phyloP scores from a whole-genome alignment of 2,797 vertebrate genomes.

The Fistularia commersonii region DNA sequence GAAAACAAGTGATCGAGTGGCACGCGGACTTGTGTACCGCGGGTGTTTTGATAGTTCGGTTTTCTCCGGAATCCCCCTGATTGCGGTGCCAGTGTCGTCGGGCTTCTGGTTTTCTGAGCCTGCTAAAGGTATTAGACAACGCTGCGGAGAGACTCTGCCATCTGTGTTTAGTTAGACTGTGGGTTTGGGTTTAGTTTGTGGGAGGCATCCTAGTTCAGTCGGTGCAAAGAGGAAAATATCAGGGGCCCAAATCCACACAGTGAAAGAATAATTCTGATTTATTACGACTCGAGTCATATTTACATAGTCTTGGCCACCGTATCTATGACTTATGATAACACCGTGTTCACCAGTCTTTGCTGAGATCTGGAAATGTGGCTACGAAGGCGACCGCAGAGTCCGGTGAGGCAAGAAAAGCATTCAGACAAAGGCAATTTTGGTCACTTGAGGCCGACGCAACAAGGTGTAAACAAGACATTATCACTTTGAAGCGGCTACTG shows the following conservation, averaged over 20 bases:
- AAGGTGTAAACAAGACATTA: no score
- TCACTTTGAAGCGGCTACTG: no score
- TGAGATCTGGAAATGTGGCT: slow-evolving; percentile 22
- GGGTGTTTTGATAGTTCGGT: slow-evolving; percentile 16
- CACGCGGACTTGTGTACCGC: neutral
- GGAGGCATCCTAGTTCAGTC: slow-evolving; percentile 39
- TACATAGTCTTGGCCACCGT: slow-evolving; percentile 22
- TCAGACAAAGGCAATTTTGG: no score
- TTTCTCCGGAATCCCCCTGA: slow-evolving; percentile 11
- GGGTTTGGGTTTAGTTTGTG: slow-evolving; percentile 34
- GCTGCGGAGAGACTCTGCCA: slow-evolving; percentile 40
- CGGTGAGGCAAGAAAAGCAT: neutral
- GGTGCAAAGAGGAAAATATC: slow-evolving; percentile 22
- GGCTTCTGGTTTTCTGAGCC: slow-evolving; percentile 10
- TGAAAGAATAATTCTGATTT: slow-evolving; percentile 41
- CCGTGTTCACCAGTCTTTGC: slow-evolving; percentile 6
- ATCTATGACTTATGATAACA: slow-evolving; percentile 26
- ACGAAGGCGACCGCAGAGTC: neutral
- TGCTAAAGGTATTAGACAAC: slow-evolving; percentile 36
- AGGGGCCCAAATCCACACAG: slow-evolving; percentile 47
- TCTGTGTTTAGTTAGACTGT: slow-evolving; percentile 52
- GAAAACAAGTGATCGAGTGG: slow-evolving; percentile 11
- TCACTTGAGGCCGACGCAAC: no score
- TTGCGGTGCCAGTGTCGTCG: slow-evolving; percentile 26
- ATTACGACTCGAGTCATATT: slow-evolving; percentile 35